A percentile compares a stretch with the other conserved stretches of the same genome.
phyloP scores from a whole-genome alignment of 2,888 invertebrate genomes.

The Acanthosepion esculentum region DNA sequence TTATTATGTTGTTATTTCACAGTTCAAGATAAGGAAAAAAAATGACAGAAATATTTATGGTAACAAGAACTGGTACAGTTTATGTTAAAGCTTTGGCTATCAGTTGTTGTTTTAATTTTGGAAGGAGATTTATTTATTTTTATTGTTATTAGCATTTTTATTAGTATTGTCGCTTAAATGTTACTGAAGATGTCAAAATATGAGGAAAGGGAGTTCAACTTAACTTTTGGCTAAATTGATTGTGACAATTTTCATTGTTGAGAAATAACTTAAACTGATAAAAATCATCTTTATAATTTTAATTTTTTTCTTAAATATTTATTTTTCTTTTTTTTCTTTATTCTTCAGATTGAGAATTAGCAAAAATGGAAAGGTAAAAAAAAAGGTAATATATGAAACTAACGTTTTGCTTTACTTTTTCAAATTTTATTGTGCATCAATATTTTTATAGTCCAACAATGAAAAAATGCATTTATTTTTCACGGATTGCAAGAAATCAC shows the following conservation, averaged over 20 bases:
- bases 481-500: too few relatives aligned
- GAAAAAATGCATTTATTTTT: too few relatives aligned
- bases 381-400: too few relatives aligned
- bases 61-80: not conserved
- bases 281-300: not conserved
- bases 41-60: not conserved
- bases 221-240: not conserved
- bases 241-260: not conserved
- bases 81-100: not conserved
- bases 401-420: too few relatives aligned
- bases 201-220: not conserved
- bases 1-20: not conserved
- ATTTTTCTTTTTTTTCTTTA: not conserved
- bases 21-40: not conserved
- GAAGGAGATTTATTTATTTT: not conserved
- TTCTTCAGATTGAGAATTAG: not conserved
- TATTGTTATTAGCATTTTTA: not conserved
- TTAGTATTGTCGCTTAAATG: not conserved
- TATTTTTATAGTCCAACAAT: too few relatives aligned
- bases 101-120: not conserved
- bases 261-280: not conserved
- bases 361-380: not conserved
- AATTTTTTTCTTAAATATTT: not conserved
- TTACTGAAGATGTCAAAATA: not conserved
- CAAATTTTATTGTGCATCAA: too few relatives aligned